Evolutionary conservation across 1,140 invertebrate genomes (phyloP).

Genomic region (Ips typographus): DNA sequence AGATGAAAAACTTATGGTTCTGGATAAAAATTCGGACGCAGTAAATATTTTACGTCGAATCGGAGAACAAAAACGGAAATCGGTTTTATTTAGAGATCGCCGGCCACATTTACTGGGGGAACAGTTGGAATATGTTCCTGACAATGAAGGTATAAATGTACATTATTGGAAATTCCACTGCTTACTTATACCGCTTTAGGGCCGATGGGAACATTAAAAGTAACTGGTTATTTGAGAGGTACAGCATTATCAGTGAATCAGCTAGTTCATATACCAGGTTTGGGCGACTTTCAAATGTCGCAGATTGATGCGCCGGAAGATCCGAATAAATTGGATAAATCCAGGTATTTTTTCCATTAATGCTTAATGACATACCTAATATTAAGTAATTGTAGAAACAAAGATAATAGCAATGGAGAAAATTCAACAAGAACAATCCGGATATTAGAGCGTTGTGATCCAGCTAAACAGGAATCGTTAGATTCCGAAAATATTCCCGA

Average conservation of each 20-base stretch:
- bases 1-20: constrained; percentile 75
- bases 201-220: constrained; percentile 70
- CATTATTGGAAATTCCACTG: not conserved
- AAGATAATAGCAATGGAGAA: constrained; percentile 8
- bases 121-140: constrained; percentile 67
- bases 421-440: constrained; percentile 45
- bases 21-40: constrained; percentile 77
- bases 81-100: constrained; percentile 72
- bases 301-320: constrained; percentile 76
- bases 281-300: constrained; percentile 89
- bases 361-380: not conserved
- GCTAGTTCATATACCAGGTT: constrained; percentile 85
- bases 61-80: constrained; percentile 77
- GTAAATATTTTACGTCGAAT: constrained; percentile 77
- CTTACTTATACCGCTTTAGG: constrained; percentile 28
- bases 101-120: constrained; percentile 83
- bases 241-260: constrained; percentile 81
- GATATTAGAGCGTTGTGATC: constrained; percentile 68
- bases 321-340: constrained; percentile 69
- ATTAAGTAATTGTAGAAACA: not conserved
- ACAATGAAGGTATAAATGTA: constrained; percentile 52
- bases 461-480: constrained; percentile 72
- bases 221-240: constrained; percentile 85
- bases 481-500: constrained; percentile 80
- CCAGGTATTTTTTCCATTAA: constrained; percentile 44